Conservation (phyloP, 2,888 invertebrate genomes). For the Ectobius pallidus region DNA sequence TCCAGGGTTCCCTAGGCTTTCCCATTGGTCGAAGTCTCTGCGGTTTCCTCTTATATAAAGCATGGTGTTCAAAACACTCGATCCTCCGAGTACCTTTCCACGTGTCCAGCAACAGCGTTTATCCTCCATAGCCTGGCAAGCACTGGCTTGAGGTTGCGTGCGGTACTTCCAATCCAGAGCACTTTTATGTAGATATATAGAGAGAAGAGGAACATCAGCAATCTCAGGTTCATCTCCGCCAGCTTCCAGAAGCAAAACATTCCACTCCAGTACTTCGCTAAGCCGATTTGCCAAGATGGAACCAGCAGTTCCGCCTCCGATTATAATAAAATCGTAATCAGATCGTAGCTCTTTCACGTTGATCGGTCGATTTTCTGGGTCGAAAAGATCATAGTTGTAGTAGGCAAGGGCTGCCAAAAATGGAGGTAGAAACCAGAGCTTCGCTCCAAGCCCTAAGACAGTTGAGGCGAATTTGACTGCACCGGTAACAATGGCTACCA, state of each 20-base stretch:
- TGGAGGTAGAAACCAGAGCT: slow-evolving; percentile 73
- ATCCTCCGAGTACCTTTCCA: slow-evolving; percentile 87
- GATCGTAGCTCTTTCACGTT: slow-evolving; percentile 59
- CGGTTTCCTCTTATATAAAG: slow-evolving; percentile 88
- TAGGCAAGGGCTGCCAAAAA: slow-evolving; percentile 78
- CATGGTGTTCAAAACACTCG: slow-evolving; percentile 89
- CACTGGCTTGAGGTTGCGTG: slow-evolving; percentile 81
- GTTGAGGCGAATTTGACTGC: slow-evolving; percentile 76
- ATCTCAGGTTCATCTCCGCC: slow-evolving; percentile 89
- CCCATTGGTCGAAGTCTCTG: slow-evolving; percentile 89
- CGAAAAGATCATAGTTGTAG: slow-evolving; percentile 83
- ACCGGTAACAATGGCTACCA: slow-evolving; percentile 60
- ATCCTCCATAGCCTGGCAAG: slow-evolving; percentile 86
- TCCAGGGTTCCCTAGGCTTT: slow-evolving; percentile 80
- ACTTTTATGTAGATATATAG: slow-evolving; percentile 80
- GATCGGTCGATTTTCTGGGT: slow-evolving; percentile 82
- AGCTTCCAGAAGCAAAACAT: slow-evolving; percentile 79
- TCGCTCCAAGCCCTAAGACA: slow-evolving; percentile 67
- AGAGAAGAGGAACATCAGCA: slow-evolving; percentile 85
- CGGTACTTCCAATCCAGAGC: slow-evolving; percentile 82
- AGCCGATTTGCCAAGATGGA: slow-evolving; percentile 80
- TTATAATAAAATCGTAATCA: slow-evolving; percentile 81
- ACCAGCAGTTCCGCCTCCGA: slow-evolving; percentile 87
- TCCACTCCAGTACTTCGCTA: slow-evolving; percentile 79
- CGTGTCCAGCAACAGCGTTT: slow-evolving; percentile 87